phyloP scores from a whole-genome alignment of 2,888 invertebrate genomes.

The Drosophila maculinotata region DNA sequence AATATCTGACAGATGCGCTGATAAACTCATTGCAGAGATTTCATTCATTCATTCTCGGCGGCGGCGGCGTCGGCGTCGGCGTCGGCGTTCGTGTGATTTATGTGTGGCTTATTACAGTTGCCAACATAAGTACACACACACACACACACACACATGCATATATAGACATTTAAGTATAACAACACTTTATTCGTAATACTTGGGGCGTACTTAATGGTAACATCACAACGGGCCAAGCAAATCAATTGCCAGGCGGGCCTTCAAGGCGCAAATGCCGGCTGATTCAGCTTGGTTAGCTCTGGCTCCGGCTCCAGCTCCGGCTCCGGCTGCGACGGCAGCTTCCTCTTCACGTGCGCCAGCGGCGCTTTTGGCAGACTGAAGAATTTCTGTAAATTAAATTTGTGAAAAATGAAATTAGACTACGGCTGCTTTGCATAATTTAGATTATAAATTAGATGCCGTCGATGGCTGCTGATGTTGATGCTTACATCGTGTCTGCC shows the following conservation, averaged over 20 bases:
- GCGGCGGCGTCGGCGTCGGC: no score
- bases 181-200: conserved; percentile 77
- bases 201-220: conserved; percentile 72
- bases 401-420: conserved; percentile 68
- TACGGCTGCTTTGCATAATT: conserved; percentile 71
- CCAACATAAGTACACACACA: conserved; percentile 25
- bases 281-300: conserved; percentile 62
- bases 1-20: conserved; percentile 82
- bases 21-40: conserved; percentile 82
- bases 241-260: conserved; percentile 58
- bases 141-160: conserved; percentile 6
- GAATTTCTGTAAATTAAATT: conserved; percentile 83
- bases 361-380: conserved; percentile 84
- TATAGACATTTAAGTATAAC: conserved; percentile 59
- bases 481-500: conserved; percentile 85
- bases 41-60: conserved; percentile 51
- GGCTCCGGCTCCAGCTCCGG: conserved; percentile 41
- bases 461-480: conserved; percentile 33
- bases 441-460: conserved; percentile 68
- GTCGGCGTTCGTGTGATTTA: conserved; percentile 57
- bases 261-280: conserved; percentile 52
- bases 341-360: conserved; percentile 42
- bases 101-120: conserved; percentile 69
- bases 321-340: conserved; percentile 27
- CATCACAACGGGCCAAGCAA: conserved; percentile 64